Percentiles rank a stretch among this genome's conserved stretches.
phyloP scores from a whole-genome alignment of 2,797 vertebrate genomes.

The Arremon aurantiirostris region DNA sequence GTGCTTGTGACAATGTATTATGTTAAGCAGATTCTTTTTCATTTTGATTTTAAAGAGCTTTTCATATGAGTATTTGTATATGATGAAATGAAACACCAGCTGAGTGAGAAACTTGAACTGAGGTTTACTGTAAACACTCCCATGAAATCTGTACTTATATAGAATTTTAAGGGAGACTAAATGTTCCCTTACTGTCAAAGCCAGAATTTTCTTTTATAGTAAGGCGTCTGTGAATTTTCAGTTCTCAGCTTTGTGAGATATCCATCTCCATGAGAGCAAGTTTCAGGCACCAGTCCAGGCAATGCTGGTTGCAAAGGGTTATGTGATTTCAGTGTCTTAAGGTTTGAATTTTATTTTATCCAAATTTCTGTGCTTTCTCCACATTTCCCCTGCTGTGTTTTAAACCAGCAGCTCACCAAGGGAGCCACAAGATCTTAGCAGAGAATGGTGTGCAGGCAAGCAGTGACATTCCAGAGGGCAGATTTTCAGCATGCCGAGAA shows the following conservation, averaged over 20 bases:
- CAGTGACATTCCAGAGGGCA: background rate
- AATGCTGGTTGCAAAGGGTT: background rate
- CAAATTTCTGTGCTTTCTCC: background rate
- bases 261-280: background rate
- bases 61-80: background rate
- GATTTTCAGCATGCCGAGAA: background rate
- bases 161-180: background rate
- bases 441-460: background rate
- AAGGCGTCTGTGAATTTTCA: background rate
- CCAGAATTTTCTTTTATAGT: background rate
- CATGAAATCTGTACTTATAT: background rate
- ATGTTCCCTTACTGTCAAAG: background rate
- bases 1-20: background rate
- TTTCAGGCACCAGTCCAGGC: background rate
- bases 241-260: background rate
- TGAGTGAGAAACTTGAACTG: background rate
- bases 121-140: background rate
- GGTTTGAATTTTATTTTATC: background rate
- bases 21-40: background rate
- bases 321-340: background rate
- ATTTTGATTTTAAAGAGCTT: background rate
- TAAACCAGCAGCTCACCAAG: background rate
- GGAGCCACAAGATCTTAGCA: background rate
- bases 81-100: background rate
- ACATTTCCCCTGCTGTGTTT: background rate